A percentile compares a stretch with the other conserved stretches of the same genome.
These are phyloP conservation scores for Rhorus exstirpatorius DNA, from an alignment of 2,888 invertebrate species.

Conservation along the genomic window DNA sequence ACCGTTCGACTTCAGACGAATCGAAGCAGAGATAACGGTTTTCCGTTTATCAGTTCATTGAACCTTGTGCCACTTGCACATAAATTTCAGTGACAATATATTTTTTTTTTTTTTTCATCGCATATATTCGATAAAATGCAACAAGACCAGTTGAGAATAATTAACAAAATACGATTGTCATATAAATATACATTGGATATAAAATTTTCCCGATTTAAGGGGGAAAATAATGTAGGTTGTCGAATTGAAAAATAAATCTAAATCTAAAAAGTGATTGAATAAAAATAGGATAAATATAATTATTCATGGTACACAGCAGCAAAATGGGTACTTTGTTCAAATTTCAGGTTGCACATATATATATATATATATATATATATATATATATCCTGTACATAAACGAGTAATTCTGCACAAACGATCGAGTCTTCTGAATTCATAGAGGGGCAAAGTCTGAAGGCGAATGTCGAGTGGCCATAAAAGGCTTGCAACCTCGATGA, in stretches of 20 bases:
- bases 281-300: background rate
- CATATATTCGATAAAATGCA: constrained; percentile 24
- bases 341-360: no score
- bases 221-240: no score
- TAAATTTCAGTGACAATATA: constrained; percentile 39
- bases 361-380: background rate
- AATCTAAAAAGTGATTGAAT: background rate
- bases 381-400: no score
- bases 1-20: constrained; percentile 41
- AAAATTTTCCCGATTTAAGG: no score
- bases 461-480: constrained; percentile 71
- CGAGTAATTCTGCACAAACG: constrained; percentile 1
- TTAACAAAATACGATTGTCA: background rate
- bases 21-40: constrained; percentile 51
- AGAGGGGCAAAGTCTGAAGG: constrained; percentile 41
- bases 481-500: constrained; percentile 75
- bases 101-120: constrained; percentile 14
- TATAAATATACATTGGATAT: background rate
- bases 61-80: constrained; percentile 52
- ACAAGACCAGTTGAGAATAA: background rate
- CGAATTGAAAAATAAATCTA: no score
- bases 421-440: constrained; percentile 53
- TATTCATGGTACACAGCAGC: no score
- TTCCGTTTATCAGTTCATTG: constrained; percentile 54
- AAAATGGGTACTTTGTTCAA: no score